Percentiles rank a stretch among this genome's conserved stretches.
phyloP scores from a whole-genome alignment of 2,888 invertebrate genomes.

The Oscheius myriophilus region DNA sequence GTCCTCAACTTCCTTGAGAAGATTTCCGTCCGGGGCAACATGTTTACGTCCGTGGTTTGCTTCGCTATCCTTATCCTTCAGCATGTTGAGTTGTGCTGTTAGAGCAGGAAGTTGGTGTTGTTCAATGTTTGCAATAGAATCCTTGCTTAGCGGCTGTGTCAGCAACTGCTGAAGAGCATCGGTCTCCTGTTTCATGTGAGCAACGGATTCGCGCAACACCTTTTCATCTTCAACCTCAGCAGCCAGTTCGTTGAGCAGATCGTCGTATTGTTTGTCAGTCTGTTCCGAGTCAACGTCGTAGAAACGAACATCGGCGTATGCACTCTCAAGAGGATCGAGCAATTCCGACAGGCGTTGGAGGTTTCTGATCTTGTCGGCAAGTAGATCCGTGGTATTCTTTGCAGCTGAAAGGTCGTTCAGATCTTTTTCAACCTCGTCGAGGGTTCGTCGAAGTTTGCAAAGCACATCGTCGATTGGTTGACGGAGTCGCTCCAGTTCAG shows the following conservation, averaged over 20 bases:
- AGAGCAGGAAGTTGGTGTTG: slow-evolving; percentile 42
- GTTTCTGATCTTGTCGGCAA: slow-evolving; percentile 39
- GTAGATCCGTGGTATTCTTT: slow-evolving; percentile 35
- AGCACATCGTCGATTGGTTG: slow-evolving; percentile 38
- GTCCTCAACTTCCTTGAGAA: slow-evolving; percentile 14
- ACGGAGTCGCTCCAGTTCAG: slow-evolving; percentile 46
- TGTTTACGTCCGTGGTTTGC: slow-evolving; percentile 39
- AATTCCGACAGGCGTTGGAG: slow-evolving; percentile 57
- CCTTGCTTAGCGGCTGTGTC: slow-evolving; percentile 26
- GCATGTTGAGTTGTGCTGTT: slow-evolving; percentile 42
- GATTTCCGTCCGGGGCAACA: slow-evolving; percentile 38
- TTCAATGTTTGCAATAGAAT: slow-evolving; percentile 23
- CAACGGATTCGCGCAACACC: slow-evolving; percentile 45
- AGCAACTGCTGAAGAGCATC: slow-evolving; percentile 35
- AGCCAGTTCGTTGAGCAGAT: slow-evolving; percentile 44
- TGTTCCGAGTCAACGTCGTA: slow-evolving; percentile 61
- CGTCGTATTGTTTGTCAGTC: slow-evolving; percentile 52
- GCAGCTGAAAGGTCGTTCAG: slow-evolving; percentile 34
- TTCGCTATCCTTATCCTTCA: slow-evolving; percentile 41
- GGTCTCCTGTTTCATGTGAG: slow-evolving; percentile 47
- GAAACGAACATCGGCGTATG: slow-evolving; percentile 61
- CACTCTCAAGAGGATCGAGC: slow-evolving; percentile 58
- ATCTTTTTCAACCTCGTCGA: slow-evolving; percentile 37
- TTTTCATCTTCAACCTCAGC: slow-evolving; percentile 49
- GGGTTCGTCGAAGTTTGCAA: slow-evolving; percentile 33